Conservation (phyloP, 2,888 invertebrate species). For the Netelia inedita region DNA sequence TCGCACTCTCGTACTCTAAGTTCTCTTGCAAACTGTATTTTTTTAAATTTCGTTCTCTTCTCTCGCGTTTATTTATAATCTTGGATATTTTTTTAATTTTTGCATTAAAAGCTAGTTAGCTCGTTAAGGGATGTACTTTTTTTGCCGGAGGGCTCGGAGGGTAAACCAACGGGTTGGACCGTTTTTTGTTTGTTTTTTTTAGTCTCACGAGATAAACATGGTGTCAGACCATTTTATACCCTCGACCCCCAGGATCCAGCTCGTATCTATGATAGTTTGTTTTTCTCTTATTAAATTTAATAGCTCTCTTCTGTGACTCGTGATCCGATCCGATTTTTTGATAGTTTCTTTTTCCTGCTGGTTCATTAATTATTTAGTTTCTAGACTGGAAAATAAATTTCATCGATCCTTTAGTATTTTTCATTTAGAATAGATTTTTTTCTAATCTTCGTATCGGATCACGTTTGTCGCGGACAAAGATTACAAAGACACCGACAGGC, state of each 20-base stretch:
- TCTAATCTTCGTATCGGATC: slow-evolving; percentile 64
- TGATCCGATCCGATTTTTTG: slow-evolving; percentile 54
- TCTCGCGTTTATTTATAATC: slow-evolving; percentile 63
- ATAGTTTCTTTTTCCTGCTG: neutral
- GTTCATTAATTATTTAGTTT: neutral
- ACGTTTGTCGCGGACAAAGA: slow-evolving; percentile 69
- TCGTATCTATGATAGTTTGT: slow-evolving; percentile 54
- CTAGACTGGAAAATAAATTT: neutral
- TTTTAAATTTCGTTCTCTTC: slow-evolving; percentile 50
- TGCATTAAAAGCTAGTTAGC: slow-evolving; percentile 61
- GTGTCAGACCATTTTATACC: slow-evolving; percentile 27
- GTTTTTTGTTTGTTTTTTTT: slow-evolving; percentile 11
- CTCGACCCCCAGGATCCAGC: slow-evolving; percentile 30
- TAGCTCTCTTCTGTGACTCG: slow-evolving; percentile 59
- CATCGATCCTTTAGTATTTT: neutral
- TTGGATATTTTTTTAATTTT: slow-evolving; percentile 59
- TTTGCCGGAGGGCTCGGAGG: slow-evolving; percentile 5
- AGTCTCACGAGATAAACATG: slow-evolving; percentile 33
- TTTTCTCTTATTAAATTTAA: slow-evolving; percentile 65
- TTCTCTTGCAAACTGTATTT: slow-evolving; percentile 68
- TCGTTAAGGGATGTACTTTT: slow-evolving; percentile 52
- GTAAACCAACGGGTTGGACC: slow-evolving; percentile 18
- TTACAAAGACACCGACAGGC: slow-evolving; percentile 67
- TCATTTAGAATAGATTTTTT: slow-evolving; percentile 11
- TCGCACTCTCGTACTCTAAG: slow-evolving; percentile 59